Evolutionary conservation across 53 echinoderm and acorn worm species (phyloP).

Genomic region (Holothuria leucospilota): DNA sequence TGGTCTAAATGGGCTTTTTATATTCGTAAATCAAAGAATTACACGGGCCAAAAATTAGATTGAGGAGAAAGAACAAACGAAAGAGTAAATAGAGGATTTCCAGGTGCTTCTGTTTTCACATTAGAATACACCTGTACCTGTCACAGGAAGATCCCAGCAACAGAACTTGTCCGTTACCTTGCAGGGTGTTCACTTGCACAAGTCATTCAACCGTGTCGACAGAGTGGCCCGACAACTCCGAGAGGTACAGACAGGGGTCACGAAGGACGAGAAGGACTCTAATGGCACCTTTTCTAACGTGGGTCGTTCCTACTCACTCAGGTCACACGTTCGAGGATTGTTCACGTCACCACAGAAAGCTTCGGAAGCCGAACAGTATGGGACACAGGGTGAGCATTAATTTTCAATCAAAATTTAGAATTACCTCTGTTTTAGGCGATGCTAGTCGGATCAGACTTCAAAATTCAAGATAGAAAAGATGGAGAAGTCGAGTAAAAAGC

Average conservation of each 20-base stretch:
- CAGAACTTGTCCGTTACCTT: conserved; percentile 46
- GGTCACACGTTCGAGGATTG: conserved; percentile 56
- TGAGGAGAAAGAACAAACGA: too few species aligned
- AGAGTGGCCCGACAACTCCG: conserved; percentile 93
- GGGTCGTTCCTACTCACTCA: conserved; percentile 54
- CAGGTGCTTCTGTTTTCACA: conserved; percentile 41
- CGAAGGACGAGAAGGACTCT: conserved; percentile 52
- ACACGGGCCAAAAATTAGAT: too few species aligned
- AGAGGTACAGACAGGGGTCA: conserved; percentile 74
- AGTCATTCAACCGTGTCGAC: conserved; percentile 96
- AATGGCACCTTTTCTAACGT: conserved; percentile 23
- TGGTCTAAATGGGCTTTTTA: too few species aligned
- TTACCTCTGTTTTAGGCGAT: too few species aligned
- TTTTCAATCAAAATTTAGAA: too few species aligned
- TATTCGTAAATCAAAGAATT: too few species aligned
- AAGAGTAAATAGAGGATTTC: not conserved
- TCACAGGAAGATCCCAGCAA: conserved; percentile 19
- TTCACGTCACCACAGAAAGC: conserved; percentile 55
- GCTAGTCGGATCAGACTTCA: too few species aligned
- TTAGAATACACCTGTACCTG: conserved; percentile 24
- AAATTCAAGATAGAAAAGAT: too few species aligned
- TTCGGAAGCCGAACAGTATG: conserved; percentile 44
- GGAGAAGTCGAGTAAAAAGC: too few species aligned
- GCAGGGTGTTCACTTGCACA: conserved; percentile 92
- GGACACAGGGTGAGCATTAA: conserved; percentile 8